These are phyloP conservation scores for Ranitomeya variabilis DNA, from an alignment of 2,113 vertebrate species.

Conservation along the genomic window DNA sequence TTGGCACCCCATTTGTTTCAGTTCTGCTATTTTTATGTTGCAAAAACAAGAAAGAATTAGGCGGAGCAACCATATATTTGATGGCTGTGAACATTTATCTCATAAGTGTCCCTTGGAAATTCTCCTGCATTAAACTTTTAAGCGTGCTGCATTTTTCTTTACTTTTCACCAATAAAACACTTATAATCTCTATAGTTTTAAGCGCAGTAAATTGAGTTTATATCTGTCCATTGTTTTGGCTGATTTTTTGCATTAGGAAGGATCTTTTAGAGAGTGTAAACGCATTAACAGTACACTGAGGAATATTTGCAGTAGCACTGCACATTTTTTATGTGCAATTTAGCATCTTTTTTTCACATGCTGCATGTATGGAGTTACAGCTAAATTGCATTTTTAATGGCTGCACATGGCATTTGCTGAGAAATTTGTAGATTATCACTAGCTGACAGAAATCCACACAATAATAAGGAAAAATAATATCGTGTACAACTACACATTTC, in stretches of 20 bases:
- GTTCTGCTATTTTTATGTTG: slow-evolving; percentile 52
- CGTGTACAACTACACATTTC: neutral
- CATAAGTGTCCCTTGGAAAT: slow-evolving; percentile 49
- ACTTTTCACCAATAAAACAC: slow-evolving; percentile 41
- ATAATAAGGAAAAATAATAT: neutral
- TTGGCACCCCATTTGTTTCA: slow-evolving; percentile 30
- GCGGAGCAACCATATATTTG: slow-evolving; percentile 39
- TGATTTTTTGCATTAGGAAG: neutral
- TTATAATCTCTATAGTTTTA: slow-evolving; percentile 36
- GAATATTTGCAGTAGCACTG: slow-evolving; percentile 6
- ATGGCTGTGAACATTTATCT: slow-evolving; percentile 41
- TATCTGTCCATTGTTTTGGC: neutral
- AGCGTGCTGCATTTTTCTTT: slow-evolving; percentile 42
- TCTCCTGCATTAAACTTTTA: slow-evolving; percentile 47
- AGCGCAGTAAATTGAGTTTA: neutral
- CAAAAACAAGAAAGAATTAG: slow-evolving; percentile 44
- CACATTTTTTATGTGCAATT: slow-evolving; percentile 8
- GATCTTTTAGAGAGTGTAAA: slow-evolving; percentile 7
- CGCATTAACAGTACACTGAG: slow-evolving; percentile 13
- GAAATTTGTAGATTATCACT: slow-evolving; percentile 2
- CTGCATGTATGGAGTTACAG: neutral
- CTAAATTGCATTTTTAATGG: slow-evolving; percentile 6
- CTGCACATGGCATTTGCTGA: neutral
- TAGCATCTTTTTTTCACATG: neutral
- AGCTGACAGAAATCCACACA: neutral